phyloP scores from a whole-genome alignment of 2,797 vertebrate species.

The Argentina silus region DNA sequence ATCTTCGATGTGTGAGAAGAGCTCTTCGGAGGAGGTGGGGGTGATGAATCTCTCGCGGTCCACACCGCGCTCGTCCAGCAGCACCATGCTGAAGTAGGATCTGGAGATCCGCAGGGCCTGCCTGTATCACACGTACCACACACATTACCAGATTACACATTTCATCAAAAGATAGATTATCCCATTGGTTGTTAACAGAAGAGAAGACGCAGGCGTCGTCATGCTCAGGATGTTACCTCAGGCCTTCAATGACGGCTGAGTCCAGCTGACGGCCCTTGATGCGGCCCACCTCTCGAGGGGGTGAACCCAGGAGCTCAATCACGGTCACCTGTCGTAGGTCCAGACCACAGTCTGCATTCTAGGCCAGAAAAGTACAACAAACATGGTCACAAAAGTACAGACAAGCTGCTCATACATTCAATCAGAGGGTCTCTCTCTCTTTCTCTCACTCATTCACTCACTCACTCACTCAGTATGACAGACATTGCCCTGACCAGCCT shows the following conservation, averaged over 20 bases:
- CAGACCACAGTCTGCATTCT: conserved; percentile 90
- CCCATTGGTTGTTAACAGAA: too few relatives aligned
- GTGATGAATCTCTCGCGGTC: conserved; percentile 91
- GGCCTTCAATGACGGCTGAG: conserved; percentile 84
- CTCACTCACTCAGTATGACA: not conserved
- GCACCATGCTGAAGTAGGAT: conserved; percentile 88
- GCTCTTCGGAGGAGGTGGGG: conserved; percentile 85
- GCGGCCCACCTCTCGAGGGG: conserved; percentile 85
- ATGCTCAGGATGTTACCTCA: conserved; percentile 79
- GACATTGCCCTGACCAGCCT: not conserved
- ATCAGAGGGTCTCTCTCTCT: not conserved
- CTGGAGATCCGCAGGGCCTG: conserved; percentile 86
- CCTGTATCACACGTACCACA: conserved; percentile 63
- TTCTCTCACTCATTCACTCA: not conserved
- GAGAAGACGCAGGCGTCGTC: too few relatives aligned
- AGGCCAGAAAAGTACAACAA: conserved; percentile 9
- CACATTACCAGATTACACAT: not conserved
- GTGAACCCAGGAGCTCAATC: conserved; percentile 88
- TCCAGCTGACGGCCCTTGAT: conserved; percentile 85
- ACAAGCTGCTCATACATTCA: not conserved
- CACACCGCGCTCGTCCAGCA: conserved; percentile 86
- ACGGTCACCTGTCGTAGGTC: conserved; percentile 88
- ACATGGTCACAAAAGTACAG: not conserved
- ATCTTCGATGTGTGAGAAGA: conserved; percentile 89
- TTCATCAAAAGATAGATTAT: not conserved